Base-by-base conservation (phyloP, 2,113 vertebrate genomes). In the Brachypodius melanocephalos region DNA sequence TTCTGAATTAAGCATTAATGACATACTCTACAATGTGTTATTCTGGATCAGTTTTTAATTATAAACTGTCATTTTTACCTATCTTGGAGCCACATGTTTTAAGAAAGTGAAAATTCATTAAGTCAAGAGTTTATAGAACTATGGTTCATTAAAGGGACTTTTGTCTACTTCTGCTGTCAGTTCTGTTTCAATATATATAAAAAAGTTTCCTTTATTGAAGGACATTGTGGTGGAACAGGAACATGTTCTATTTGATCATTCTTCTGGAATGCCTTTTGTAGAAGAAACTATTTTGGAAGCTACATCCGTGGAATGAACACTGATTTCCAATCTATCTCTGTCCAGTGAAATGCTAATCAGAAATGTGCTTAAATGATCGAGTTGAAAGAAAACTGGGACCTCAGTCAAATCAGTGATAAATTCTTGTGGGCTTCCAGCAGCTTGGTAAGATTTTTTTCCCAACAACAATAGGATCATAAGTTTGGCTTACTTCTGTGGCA, bases 211-310 rank as follows among this genome's bases (percentile, higher is more conserved):
- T 74, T 71, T 85, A 58, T 8, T 61, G 45, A 84, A 78, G 8
- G 14, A 18, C 8, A 8, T 17, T 72, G 17, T 63, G 76, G 62
- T 58, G 18, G n/a, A 89, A 82, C 24, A 72, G 14, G 19, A 95
- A 38, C 40, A 40, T 65, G 19, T 3, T 67, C 10, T 62, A 43
- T 62, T 86, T 74, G 24, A 54, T 88, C 73, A 87, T 69, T 66
- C 24, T 66, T 85, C 34, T 87, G 81, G 87, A 95, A 95, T 94
- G 62, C 54, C 67, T 92, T 96, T 61, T 85, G 32, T 62, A 54
- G 49, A 89, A 75, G 31, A 72, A 96, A 85, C 29, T 85, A 88
- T 92, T 94, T 95, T 96, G 91, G 93, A 95, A 82, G 43, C 52
- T 75, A 31, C 34, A 68, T 79, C n/a, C 24, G 7, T 68, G 84